These are phyloP conservation scores for Drosophila anomalipes DNA, from an alignment of 2,888 invertebrate species.

Conservation along the genomic window DNA sequence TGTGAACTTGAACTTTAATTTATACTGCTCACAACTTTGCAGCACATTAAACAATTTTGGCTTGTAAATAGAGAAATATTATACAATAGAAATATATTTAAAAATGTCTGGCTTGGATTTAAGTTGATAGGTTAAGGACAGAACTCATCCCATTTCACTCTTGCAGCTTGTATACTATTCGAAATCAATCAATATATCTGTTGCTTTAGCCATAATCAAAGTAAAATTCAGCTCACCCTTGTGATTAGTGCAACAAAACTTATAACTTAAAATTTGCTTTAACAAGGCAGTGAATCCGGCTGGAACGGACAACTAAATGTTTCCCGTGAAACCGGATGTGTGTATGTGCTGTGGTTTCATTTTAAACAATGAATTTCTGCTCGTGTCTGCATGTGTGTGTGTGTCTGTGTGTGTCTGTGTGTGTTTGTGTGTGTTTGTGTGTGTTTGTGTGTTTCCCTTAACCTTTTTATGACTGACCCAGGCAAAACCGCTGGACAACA, in stretches of 20 bases:
- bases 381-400: neutral
- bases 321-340: constrained; percentile 71
- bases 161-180: neutral
- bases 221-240: neutral
- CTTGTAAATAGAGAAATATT: neutral
- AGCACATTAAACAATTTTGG: neutral
- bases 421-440: constrained; percentile 7
- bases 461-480: constrained; percentile 73
- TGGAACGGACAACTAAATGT: constrained; percentile 64
- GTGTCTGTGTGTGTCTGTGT: constrained; percentile 8
- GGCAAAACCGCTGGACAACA: constrained; percentile 61
- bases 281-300: constrained; percentile 18
- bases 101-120: neutral
- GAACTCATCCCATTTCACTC: neutral
- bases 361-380: constrained; percentile 68
- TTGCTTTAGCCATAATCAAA: neutral
- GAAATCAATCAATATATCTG: neutral
- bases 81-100: neutral
- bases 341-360: constrained; percentile 66
- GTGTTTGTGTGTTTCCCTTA: constrained; percentile 54
- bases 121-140: neutral
- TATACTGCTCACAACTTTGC: neutral
- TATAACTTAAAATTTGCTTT: constrained; percentile 25
- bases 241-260: constrained; percentile 1
- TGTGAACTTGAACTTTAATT: neutral